Evolutionary conservation across 2,888 invertebrate genomes (phyloP).

Genomic region (Ophioninae sp.): DNA sequence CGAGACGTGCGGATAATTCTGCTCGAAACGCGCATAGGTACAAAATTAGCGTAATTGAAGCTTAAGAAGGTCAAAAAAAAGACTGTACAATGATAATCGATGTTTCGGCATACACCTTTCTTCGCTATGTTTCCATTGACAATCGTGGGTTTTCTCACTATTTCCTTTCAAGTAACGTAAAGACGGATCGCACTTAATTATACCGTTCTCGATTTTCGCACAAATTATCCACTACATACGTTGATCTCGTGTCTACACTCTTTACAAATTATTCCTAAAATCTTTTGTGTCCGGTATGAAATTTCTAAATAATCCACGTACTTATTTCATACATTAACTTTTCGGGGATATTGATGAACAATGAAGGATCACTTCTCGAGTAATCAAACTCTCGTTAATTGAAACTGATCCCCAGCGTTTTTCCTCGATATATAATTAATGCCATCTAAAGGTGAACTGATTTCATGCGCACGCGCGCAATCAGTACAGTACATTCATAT

Average conservation of each 20-base stretch:
- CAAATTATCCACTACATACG: slow-evolving; percentile 43
- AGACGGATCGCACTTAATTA: slow-evolving; percentile 22
- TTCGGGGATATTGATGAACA: slow-evolving; percentile 17
- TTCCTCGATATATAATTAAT: slow-evolving; percentile 52
- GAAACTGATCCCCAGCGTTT: slow-evolving; percentile 38
- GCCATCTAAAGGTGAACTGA: slow-evolving; percentile 58
- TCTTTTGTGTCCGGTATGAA: slow-evolving; percentile 53
- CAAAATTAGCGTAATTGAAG: slow-evolving; percentile 43
- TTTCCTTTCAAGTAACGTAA: slow-evolving; percentile 8
- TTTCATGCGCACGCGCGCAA: slow-evolving; percentile 22
- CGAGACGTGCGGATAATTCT: slow-evolving; percentile 12
- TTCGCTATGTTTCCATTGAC: slow-evolving; percentile 19
- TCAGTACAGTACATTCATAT: not conserved
- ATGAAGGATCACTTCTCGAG: slow-evolving; percentile 39
- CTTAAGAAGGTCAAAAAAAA: slow-evolving; percentile 30
- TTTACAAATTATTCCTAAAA: slow-evolving; percentile 56
- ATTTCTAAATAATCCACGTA: slow-evolving; percentile 50
- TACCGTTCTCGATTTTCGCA: slow-evolving; percentile 13
- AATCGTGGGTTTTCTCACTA: slow-evolving; percentile 37
- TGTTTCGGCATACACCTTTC: slow-evolving; percentile 41
- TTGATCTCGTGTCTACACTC: slow-evolving; percentile 26
- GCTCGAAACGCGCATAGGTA: slow-evolving; percentile 14
- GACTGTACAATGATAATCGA: slow-evolving; percentile 62
- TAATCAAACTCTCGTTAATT: slow-evolving; percentile 23
- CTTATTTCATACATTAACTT: slow-evolving; percentile 34